Base-by-base conservation (phyloP, 2,797 vertebrate genomes). In the Poecilia wingei region DNA sequence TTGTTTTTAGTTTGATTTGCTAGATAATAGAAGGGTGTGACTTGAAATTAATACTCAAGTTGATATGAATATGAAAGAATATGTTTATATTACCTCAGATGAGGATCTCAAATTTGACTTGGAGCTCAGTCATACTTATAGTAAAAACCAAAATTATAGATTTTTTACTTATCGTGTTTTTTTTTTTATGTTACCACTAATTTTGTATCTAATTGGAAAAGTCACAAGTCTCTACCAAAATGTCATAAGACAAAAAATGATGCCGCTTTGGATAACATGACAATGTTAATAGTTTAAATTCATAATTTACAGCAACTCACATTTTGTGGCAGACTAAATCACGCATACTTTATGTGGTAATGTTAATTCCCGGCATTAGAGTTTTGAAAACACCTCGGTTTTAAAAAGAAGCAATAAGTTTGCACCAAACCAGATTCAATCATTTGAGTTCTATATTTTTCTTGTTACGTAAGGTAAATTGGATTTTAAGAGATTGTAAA, bases 41-140 rank as follows among this genome's bases (percentile, higher is more conserved):
- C 25, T 77, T 76, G 3, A 70, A 74, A 82, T 73, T 33, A 79
- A 73, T 55, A 22, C 28, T 51, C n/a, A 20, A 72, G 47, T 68
- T 41, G 20, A 75, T 39, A 70, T 70, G 6, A 71, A 75, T 36
- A 59, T 57, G 2, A 70, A 70, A 70, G 41, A 70, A 70, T 45
- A 45, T 28, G n/a, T 70, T 70, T 28, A 43, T 70, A 46, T 71
- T 45, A 7, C 12, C 68, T 45, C 25, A 43, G 66, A 43, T 13
- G 2, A 13, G 31, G 10, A 12, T 28, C 41, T 70, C 10, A 70
- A 70, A 4, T 45, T 70, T 43, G 39, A 25, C 22, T 25, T 36
- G 22, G 64, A 68, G 0, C 20, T 68, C 39, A 13, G 66, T 43
- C 22, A 25, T 20, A 41, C 3, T 25, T 68, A 6, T 25, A 68